These are phyloP conservation scores for Lithodes maja DNA, from an alignment of 2,888 invertebrate species.

Conservation along the genomic window DNA sequence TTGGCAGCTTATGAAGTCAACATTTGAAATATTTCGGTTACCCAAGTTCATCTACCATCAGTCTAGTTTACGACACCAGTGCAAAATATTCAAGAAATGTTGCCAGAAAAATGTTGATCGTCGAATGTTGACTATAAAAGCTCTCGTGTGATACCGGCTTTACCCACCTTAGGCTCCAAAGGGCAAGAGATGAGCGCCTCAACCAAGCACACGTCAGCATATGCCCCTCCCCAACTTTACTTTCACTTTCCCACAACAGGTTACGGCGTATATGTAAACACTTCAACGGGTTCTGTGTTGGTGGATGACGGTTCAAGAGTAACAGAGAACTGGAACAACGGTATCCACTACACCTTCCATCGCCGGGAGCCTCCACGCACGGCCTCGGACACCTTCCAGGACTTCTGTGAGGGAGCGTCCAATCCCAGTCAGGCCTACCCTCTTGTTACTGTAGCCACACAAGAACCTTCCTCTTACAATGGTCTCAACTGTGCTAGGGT, in stretches of 20 bases:
- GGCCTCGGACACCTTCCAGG: slow-evolving; percentile 80
- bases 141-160: neutral
- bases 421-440: slow-evolving; percentile 91
- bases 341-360: slow-evolving; percentile 81
- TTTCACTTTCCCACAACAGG: slow-evolving; percentile 77
- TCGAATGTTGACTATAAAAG: too few relatives aligned
- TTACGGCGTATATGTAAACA: slow-evolving; percentile 92
- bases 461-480: slow-evolving; percentile 83
- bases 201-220: too few relatives aligned
- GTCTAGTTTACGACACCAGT: too few relatives aligned
- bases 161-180: neutral
- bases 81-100: too few relatives aligned
- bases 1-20: too few relatives aligned
- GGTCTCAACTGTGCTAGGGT: slow-evolving; percentile 84
- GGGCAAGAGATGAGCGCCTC: neutral
- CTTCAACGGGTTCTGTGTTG: slow-evolving; percentile 86
- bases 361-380: slow-evolving; percentile 85
- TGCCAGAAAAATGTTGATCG: too few relatives aligned
- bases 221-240: too few relatives aligned
- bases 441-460: slow-evolving; percentile 86
- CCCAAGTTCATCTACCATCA: too few relatives aligned
- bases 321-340: slow-evolving; percentile 91
- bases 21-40: too few relatives aligned
- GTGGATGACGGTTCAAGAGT: slow-evolving; percentile 84
- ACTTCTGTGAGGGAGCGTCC: slow-evolving; percentile 89